Conservation (phyloP, 2,113 vertebrate species). For the Burhinus bistriatus region DNA sequence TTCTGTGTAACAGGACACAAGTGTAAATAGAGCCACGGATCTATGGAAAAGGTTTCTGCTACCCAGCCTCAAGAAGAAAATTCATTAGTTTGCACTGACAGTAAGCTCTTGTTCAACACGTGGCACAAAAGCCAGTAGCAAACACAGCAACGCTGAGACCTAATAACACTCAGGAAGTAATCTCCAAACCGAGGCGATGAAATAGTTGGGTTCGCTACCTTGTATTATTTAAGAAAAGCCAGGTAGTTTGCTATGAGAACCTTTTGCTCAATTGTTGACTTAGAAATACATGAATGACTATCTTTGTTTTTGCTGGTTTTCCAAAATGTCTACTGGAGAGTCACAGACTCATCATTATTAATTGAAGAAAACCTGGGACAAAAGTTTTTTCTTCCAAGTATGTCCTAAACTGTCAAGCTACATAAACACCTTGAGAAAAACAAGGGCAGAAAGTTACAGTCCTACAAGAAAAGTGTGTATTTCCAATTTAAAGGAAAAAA, state of each 20-base stretch:
- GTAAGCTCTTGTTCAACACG: conserved; percentile 35
- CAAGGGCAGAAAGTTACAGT: neutral
- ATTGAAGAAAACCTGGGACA: neutral
- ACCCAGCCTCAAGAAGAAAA: neutral
- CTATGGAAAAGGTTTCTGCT: conserved; percentile 9
- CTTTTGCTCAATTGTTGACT: neutral
- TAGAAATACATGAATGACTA: neutral
- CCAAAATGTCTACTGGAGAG: neutral
- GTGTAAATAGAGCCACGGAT: neutral
- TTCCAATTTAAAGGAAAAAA: neutral
- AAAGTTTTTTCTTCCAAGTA: neutral
- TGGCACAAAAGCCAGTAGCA: conserved; percentile 16
- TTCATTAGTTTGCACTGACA: conserved; percentile 27
- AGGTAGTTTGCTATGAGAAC: neutral
- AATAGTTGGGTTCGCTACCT: neutral
- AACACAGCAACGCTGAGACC: neutral
- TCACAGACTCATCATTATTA: neutral
- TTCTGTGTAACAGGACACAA: neutral
- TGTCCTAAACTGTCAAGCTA: neutral
- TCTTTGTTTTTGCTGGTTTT: neutral
- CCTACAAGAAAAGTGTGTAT: accelerated
- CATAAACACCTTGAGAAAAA: neutral
- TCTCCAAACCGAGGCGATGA: neutral
- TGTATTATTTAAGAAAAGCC: neutral
- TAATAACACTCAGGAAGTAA: neutral